phyloP scores from a whole-genome alignment of 2,797 vertebrate species.

The Gadopsis bispinosus region DNA sequence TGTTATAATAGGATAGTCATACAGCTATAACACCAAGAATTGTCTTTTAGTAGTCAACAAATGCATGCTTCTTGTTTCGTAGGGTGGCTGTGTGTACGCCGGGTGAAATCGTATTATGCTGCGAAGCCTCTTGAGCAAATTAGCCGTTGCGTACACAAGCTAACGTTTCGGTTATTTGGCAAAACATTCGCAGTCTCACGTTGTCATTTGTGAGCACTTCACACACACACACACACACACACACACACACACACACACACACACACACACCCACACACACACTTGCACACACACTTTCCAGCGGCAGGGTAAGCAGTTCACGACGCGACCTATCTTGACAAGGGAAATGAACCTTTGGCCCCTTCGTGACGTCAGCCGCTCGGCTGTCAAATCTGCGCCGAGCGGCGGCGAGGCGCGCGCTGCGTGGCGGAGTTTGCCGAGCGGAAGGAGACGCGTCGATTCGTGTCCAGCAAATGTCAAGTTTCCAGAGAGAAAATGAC shows the following conservation, averaged over 20 bases:
- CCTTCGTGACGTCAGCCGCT: constrained; percentile 40
- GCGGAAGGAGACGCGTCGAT: not conserved
- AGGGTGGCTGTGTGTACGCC: too few species aligned
- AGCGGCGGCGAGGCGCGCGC: not conserved
- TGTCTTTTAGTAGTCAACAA: too few species aligned
- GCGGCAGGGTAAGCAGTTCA: too few species aligned
- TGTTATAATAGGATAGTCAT: not conserved
- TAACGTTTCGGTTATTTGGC: too few species aligned
- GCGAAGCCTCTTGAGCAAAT: not conserved
- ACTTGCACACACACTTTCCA: not conserved
- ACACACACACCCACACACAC: too few species aligned
- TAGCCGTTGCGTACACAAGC: not conserved
- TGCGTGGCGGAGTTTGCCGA: not conserved
- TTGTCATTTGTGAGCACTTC: not conserved
- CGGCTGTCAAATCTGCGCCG: not conserved
- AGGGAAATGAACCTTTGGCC: not conserved
- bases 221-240: too few species aligned
- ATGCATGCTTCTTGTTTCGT: not conserved
- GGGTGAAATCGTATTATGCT: not conserved
- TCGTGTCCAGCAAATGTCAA: constrained; percentile 69
- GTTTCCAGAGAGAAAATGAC: constrained; percentile 81
- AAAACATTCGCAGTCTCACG: not conserved
- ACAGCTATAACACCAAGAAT: not conserved
- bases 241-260: too few species aligned
- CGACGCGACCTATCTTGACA: not conserved